phyloP scores from a whole-genome alignment of 2,888 invertebrate genomes.

The Ligdia adustata region DNA sequence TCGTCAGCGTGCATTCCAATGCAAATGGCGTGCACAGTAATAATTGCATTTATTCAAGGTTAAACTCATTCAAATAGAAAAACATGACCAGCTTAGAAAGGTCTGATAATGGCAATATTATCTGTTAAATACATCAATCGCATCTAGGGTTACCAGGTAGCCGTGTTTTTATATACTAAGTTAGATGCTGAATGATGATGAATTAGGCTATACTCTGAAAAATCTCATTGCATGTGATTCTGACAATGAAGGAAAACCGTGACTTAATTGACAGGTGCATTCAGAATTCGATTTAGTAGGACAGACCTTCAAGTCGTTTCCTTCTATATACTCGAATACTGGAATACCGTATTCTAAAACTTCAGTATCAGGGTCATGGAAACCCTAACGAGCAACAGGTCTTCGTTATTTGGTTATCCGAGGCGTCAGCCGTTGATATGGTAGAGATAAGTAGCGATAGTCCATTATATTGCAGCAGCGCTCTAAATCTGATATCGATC shows the following conservation, averaged over 20 bases:
- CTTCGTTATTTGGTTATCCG: slow-evolving; percentile 29
- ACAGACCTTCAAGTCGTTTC: too few species aligned
- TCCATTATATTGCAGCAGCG: slow-evolving; percentile 31
- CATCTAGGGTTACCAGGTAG: neutral
- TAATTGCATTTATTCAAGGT: slow-evolving; percentile 50
- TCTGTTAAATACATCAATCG: slow-evolving; percentile 7
- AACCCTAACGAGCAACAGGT: slow-evolving; percentile 36
- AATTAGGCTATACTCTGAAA: too few species aligned
- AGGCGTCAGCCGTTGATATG: slow-evolving; percentile 20
- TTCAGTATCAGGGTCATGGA: too few species aligned
- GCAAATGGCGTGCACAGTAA: slow-evolving; percentile 39
- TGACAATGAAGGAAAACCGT: too few species aligned
- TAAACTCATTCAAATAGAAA: slow-evolving; percentile 22
- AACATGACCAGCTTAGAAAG: slow-evolving; percentile 27
- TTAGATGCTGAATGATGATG: too few species aligned
- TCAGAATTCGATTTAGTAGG: too few species aligned
- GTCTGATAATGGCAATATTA: slow-evolving; percentile 18
- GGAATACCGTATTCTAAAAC: too few species aligned
- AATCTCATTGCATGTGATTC: too few species aligned
- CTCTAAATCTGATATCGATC: slow-evolving; percentile 30
- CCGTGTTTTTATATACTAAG: too few species aligned
- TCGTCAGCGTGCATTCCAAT: slow-evolving; percentile 42
- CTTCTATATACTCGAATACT: too few species aligned
- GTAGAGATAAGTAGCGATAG: slow-evolving; percentile 27
- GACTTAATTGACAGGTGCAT: too few species aligned